Base-by-base conservation (phyloP, 1,140 invertebrate genomes). In the Polypedilum vanderplanki region DNA sequence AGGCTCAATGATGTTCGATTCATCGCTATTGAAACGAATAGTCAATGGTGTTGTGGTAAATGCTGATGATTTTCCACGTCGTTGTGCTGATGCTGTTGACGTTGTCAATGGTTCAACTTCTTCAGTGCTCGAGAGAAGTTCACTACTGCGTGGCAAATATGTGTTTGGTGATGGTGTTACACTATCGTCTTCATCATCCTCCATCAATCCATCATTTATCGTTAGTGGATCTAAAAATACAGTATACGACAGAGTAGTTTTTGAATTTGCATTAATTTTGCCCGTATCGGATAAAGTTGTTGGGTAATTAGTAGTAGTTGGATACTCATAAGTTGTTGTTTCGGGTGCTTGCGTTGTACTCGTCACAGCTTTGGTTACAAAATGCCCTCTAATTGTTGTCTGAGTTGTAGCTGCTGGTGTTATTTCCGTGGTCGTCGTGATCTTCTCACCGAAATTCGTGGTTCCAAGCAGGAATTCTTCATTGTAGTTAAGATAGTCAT, bases 201-300 rank as follows among this genome's bases (percentile, higher is more conserved):
- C 82, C 75, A 83, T 88, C 73, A 88, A 82, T 10, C 86, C 90
- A 77, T 88, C 89, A 78, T 92, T 92, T 20, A 92, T 87, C 20
- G 86, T 87, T 65, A 88, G 86, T 0, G 90, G 90, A 82, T 92
- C 89, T 2, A 91, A 83, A 74, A 86, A 86, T n/a, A 89, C 85
- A 0, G 88, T 80, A 64, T 82, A 82, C 7, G 83, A 82, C 17
- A 81, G 81, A 40, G 81, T 83, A 17, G 77, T 40, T 73, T 83
- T 80, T 10, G 76, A 75, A 33, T 33, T 5, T 3, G 24, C 24
- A 33, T 33, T 33, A 5, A 33, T 33, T 33, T 33, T 33, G 24
- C 24, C 24, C 75, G 80, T 78, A 57, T 78, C 77, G 1, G 79
- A 76, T 77, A 78, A 79, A 8, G 78, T 33, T 33, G 24, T 33